A percentile compares a stretch with the other conserved stretches of the same genome.
Conservation (phyloP, 2,888 invertebrate species). For the Ormyrus labotus region DNA sequence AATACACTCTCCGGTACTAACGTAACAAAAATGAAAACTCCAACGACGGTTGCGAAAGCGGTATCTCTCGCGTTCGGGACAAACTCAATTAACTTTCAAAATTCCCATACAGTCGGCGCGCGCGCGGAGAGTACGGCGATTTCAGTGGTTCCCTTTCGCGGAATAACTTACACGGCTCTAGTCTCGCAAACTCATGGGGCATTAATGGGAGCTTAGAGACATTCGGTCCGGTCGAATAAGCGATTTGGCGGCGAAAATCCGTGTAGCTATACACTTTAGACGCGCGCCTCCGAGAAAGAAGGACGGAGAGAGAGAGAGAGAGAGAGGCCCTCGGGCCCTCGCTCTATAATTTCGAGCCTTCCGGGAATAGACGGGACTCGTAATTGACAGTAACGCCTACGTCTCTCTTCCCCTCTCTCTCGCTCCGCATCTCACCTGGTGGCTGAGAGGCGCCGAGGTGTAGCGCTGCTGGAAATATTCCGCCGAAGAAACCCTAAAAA, state of each 20-base stretch:
- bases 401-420: slow-evolving; percentile 47
- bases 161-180: not conserved
- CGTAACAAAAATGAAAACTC: not conserved
- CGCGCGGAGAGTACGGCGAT: slow-evolving; percentile 8
- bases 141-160: slow-evolving; percentile 31
- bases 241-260: slow-evolving; percentile 49
- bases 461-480: not conserved
- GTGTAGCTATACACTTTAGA: not conserved
- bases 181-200: not conserved
- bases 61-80: slow-evolving; percentile 36
- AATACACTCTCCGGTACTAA: not conserved
- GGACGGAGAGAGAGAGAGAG: not conserved
- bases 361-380: slow-evolving; percentile 68
- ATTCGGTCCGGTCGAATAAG: slow-evolving; percentile 17
- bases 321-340: slow-evolving; percentile 46
- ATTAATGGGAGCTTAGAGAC: slow-evolving; percentile 31
- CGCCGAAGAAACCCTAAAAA: slow-evolving; percentile 49
- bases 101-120: not conserved
- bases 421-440: slow-evolving; percentile 31
- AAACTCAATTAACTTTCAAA: slow-evolving; percentile 47
- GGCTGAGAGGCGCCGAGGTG: not conserved
- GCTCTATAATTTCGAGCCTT: slow-evolving; percentile 68
- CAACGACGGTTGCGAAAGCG: slow-evolving; percentile 22
- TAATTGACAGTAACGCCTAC: slow-evolving; percentile 69
- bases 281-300: too few relatives aligned